Evolutionary conservation across 2,797 vertebrate genomes (phyloP), one percentile per base, ranked within the genome.

Genomic region (Chaenodraco wilsoni): DNA sequence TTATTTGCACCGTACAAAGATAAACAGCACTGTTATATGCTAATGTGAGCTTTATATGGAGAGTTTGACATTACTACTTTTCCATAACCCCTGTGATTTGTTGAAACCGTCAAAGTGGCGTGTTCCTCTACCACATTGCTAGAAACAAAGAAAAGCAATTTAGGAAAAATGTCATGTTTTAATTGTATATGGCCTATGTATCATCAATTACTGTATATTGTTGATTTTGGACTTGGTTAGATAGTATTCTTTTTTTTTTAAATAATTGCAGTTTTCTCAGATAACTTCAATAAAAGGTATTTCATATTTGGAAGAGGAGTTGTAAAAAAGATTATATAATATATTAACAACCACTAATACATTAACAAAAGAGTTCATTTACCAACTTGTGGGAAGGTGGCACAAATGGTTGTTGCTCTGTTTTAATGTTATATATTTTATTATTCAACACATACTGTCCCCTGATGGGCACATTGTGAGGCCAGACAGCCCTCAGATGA

Each of bases 401-500:
- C 52, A 63, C 14, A 37, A 27, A 50, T 10, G 17, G 5, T 9
- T 0, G 3, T 41, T 19, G 23, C 31, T 59, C 14, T 16, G 14
- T 45, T 57, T 27, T 21, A 41, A 40, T 17, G 19, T n/a, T 50
- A 10, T 5, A n/a, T 41, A 27, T 61, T 60, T 64, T 60, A 70
- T 64, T 51, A 76, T 82, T 84, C 59, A 50, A 31, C 50, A 37
- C 58, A 57, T 57, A 44, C 41, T 10, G 48, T 56, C 62, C 54
- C 63, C 59, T 74, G 57, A 48, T 63, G 16, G 48, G 56, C 73
- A 45, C n/a, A 21, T 41, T 0, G 1, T 19, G 19, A 64, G 62
- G 45, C 56, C 55, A 74, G 23, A 70, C 50, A 70, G 37, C 67
- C 45, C 65, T 86, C 72, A 76, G 76, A 83, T 83, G 67, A 81